Evolutionary conservation across 1,140 invertebrate genomes (phyloP), one percentile per base, ranked within the genome.

Genomic region (Limonius californicus): DNA sequence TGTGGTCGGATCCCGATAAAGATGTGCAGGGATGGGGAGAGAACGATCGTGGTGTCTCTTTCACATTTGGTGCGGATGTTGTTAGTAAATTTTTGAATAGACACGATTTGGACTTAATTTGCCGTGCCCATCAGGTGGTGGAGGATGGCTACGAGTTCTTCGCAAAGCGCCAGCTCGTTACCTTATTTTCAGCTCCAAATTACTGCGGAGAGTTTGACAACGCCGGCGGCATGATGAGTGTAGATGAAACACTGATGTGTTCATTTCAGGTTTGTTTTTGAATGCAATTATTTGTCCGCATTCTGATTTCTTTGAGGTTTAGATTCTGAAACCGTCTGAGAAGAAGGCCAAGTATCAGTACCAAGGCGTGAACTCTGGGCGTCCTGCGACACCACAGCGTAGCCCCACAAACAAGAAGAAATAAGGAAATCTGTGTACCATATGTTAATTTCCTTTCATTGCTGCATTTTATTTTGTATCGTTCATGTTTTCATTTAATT

Each of bases 291-390:
- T 11, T 32, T 32, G 7, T 9, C 11, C 21, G 8, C 11, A 57
- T 32, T 32, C n/a, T n/a, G n/a, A n/a, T 32, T 6, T 32, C 11
- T 32, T 32, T 32, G 11, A 6, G 11, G 61, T 68, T 14, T 62
- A 98, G 95, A 99, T 99, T 72, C 80, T 99, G 74, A 98, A 98
- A 82, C 97, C 97, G 70, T 97, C 95, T 43, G 97, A 98, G 80
- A 99, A 99, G 83, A 99, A 99, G 80, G 94, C 96, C 27, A 99
- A 99, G 79, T 99, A 99, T 79, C 95, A 98, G 77, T 99, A 99
- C 79, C 85, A 86, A 68, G 89, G 89, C 64, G 85, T 90, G 78
- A 91, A 91, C 74, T 85, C 85, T 57, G 88, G 88, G 27, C 84
- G 90, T 77, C 90, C 90, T 63, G 86, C 88, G 64, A 96, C 94